Percentiles rank a stretch among this genome's conserved stretches.
Evolutionary conservation across 23 tunicate species (phyloP).

Genomic region (Phallusia fumigata): DNA sequence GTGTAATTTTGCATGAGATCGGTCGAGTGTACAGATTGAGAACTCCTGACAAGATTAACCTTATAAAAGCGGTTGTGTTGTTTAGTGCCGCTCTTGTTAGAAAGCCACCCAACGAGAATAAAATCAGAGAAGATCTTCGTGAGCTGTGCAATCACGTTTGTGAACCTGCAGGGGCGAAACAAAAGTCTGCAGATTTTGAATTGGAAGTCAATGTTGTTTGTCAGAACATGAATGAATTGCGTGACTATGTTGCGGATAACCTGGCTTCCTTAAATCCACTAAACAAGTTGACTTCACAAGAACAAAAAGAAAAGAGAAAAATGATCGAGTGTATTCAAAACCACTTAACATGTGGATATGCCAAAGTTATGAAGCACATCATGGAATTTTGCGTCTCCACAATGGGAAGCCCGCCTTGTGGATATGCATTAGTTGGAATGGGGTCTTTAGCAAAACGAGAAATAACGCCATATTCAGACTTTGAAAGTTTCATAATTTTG

Average conservation of each 20-base stretch:
- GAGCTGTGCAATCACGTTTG: background rate
- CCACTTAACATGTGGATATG: constrained; percentile 13
- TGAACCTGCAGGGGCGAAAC: background rate
- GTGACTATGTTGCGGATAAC: background rate
- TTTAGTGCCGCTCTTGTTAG: too few species aligned
- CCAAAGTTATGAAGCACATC: constrained; percentile 4
- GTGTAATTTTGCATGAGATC: too few species aligned
- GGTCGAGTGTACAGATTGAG: too few species aligned
- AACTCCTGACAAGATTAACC: too few species aligned
- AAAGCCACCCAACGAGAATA: too few species aligned
- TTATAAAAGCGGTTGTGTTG: too few species aligned
- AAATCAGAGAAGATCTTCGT: too few species aligned
- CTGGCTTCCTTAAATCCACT: background rate
- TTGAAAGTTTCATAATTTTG: constrained; percentile 17
- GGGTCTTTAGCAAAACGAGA: constrained; percentile 28
- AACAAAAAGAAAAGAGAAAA: background rate
- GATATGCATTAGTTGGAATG: constrained; percentile 23
- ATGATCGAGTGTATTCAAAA: background rate
- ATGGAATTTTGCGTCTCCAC: constrained; percentile 10
- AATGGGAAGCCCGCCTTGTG: constrained; percentile 35
- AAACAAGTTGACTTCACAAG: too few species aligned
- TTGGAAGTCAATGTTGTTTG: background rate
- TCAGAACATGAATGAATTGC: background rate
- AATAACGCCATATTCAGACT: constrained; percentile 21
- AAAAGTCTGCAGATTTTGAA: background rate